These are phyloP conservation scores for Molossus alvarezi DNA, from an alignment of 2,797 vertebrate species.

Conservation along the genomic window DNA sequence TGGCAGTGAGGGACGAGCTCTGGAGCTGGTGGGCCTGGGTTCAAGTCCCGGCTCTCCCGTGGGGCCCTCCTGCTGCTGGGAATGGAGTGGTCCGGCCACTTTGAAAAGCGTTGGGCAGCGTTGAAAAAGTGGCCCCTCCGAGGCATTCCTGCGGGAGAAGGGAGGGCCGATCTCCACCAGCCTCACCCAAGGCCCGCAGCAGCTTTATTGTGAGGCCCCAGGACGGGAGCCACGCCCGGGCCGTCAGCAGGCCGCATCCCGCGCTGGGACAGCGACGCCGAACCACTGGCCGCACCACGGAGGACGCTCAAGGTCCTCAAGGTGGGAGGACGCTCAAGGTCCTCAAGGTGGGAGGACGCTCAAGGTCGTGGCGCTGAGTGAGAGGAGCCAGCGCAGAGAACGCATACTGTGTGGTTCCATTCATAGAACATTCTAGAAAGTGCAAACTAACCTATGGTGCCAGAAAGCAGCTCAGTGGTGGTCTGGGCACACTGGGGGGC, in stretches of 20 bases:
- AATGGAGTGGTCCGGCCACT: accelerated
- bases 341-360: too few species aligned
- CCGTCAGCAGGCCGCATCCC: accelerated
- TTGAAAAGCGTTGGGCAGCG: not conserved
- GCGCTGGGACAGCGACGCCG: not conserved
- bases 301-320: not conserved
- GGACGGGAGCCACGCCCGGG: too few species aligned
- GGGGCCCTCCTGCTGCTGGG: not conserved
- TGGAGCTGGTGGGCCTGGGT: not conserved
- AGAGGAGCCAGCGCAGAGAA: not conserved
- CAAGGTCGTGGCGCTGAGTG: not conserved
- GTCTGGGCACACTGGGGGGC: not conserved
- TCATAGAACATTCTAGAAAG: not conserved
- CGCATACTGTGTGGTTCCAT: too few species aligned
- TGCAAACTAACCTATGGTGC: accelerated
- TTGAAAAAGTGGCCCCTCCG: not conserved
- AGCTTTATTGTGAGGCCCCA: not conserved
- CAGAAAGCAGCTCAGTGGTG: not conserved
- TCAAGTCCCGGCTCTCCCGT: not conserved
- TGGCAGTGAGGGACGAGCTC: not conserved
- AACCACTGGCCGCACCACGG: not conserved
- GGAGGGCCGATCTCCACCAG: not conserved
- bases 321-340: too few species aligned
- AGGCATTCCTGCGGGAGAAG: not conserved
- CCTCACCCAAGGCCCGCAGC: accelerated